Base-by-base conservation (phyloP, 2,888 invertebrate species). In the Tolmerus cingulatus region DNA sequence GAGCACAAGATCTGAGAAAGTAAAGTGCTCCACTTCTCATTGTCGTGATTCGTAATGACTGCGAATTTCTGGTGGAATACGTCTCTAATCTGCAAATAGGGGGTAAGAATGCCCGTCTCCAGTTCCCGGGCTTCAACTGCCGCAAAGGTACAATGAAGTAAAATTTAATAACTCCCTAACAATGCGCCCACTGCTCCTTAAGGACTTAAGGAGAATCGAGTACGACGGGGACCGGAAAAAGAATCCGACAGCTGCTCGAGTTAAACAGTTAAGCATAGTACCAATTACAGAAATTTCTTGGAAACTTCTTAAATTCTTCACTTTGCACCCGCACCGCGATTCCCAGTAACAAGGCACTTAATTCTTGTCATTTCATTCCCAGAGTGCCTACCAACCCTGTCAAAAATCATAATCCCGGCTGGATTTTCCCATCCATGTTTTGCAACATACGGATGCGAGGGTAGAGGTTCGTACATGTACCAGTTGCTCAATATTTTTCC, bases 261-360 rank as follows among this genome's bases (percentile, higher is more conserved):
- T 57, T 57, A 12, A 57, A 27, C 57, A 57, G 57, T 27, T 66
- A 27, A 66, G 27, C 66, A 9, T 23, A 66, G 23, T 66, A 66
- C 76, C 46, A 79, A 79, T 82, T 82, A 57, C 37, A 55, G 34
- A n/a, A 30, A 16, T 82, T 82, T 82, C 55, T n/a, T 55, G 57
- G 27, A 30, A 55, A 55, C 30, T 82, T 76, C 37, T 66, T 82
- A 55, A 55, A 51, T 55, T 82, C 82, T 34, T 82, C 55, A 55
- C 30, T n/a, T 55, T 51, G n/a, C 23, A 43, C 76, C 37, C 76
- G 66, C 27, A 66, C 43, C n/a, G 8, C 37, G 66, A 37, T 43
- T 66, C 30, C n/a, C 34, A 19, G 23, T 74, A 23, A 84, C 84
- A 74, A 23, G 30, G 23, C 74, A 74, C 84, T 84, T 84, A 84